These are phyloP conservation scores for Nestor notabilis DNA, from an alignment of 2,113 vertebrate genomes.

Conservation along the genomic window DNA sequence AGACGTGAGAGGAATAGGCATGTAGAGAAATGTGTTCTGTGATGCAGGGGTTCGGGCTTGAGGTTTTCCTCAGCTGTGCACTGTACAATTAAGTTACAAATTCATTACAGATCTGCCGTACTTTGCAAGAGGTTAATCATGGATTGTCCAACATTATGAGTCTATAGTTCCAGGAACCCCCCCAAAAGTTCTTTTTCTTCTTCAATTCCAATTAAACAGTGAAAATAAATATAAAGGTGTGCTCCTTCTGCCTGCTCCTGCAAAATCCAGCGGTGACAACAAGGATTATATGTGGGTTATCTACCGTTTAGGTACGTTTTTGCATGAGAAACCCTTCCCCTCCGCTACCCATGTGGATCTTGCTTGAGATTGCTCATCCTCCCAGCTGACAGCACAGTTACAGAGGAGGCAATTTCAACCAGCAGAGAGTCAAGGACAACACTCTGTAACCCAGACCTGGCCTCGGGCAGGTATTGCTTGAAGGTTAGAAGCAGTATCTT, in stretches of 20 bases:
- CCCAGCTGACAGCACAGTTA: neutral
- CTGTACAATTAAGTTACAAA: neutral
- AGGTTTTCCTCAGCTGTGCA: neutral
- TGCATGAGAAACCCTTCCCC: neutral
- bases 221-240: neutral
- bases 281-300: neutral
- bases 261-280: neutral
- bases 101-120: neutral
- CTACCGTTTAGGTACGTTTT: neutral
- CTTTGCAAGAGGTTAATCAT: neutral
- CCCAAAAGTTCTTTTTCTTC: neutral
- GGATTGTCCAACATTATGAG: neutral
- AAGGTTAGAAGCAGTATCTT: neutral
- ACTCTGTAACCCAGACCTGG: neutral
- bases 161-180: fast-evolving
- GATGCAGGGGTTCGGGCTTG: neutral
- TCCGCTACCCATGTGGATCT: neutral
- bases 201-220: neutral
- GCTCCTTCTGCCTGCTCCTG: neutral
- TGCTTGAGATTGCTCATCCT: neutral
- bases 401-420: neutral
- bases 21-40: neutral
- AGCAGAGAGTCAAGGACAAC: neutral
- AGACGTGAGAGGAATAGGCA: neutral
- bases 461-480: neutral